These are phyloP conservation scores for Neodiprion fabricii DNA, from an alignment of 1,140 invertebrate species.

Conservation along the genomic window DNA sequence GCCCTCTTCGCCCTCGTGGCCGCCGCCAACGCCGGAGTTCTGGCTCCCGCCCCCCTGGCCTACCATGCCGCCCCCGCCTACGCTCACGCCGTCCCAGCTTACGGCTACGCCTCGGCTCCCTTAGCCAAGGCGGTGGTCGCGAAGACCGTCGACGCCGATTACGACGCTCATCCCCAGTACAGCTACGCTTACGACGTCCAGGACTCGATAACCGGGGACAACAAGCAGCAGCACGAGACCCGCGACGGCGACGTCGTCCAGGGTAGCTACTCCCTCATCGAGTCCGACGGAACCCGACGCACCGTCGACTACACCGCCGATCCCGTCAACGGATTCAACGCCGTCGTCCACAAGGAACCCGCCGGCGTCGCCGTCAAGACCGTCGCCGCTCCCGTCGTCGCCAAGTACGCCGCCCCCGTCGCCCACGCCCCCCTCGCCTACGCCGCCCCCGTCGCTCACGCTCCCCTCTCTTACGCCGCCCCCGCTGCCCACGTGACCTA, in stretches of 20 bases:
- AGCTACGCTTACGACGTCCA: conserved; percentile 56
- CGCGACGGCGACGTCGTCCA: conserved; percentile 68
- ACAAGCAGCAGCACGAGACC: conserved; percentile 70
- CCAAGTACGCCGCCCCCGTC: conserved; percentile 23
- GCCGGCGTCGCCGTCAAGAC: conserved; percentile 25
- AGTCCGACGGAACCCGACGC: conserved; percentile 59
- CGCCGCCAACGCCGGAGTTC: conserved; percentile 37
- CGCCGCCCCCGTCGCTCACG: conserved; percentile 34
- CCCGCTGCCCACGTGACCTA: conserved; percentile 27
- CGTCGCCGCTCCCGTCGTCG: conserved; percentile 15
- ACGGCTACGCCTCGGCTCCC: conserved; percentile 26
- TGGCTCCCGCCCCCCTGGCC: conserved; percentile 28
- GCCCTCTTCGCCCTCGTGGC: conserved; percentile 44
- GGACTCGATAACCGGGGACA: conserved; percentile 64
- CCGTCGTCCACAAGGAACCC: conserved; percentile 49
- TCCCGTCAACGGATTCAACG: conserved; percentile 57
- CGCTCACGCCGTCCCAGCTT: conserved; percentile 31
- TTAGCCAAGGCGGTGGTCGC: conserved; percentile 41
- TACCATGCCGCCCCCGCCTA: conserved; percentile 30
- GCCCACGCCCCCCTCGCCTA: conserved; percentile 32
- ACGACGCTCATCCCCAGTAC: conserved; percentile 49
- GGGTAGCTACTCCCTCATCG: conserved; percentile 72
- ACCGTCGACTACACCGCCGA: conserved; percentile 61
- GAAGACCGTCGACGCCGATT: conserved; percentile 47
- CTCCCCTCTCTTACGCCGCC: conserved; percentile 35